Conservation (phyloP, 2,113 vertebrate species). For the Corynorhinus townsendii region DNA sequence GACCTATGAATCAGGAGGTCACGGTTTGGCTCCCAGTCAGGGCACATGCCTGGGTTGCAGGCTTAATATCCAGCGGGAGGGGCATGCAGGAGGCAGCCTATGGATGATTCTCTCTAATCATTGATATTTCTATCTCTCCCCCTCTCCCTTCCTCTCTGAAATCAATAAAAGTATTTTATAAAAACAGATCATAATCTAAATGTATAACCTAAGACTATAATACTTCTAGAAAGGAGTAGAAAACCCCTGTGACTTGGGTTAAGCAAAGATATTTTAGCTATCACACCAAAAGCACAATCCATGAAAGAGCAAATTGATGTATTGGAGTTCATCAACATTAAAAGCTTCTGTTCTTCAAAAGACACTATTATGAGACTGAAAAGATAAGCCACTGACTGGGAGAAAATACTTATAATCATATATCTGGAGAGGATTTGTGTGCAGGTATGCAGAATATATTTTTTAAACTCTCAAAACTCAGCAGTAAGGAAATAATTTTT, state of each 20-base stretch:
- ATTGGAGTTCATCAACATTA: not conserved
- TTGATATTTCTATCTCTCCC: too few species aligned
- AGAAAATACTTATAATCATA: not conserved
- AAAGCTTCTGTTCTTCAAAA: not conserved
- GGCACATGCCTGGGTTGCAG: too few species aligned
- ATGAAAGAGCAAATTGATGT: not conserved
- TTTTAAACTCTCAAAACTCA: not conserved
- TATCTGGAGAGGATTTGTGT: not conserved
- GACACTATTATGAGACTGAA: not conserved
- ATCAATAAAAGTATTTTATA: too few species aligned
- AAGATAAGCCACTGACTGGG: not conserved
- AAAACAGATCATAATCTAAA: not conserved
- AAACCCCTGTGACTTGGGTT: not conserved
- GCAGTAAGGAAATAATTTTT: not conserved
- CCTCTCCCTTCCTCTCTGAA: too few species aligned
- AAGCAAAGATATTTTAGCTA: not conserved
- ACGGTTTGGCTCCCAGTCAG: too few species aligned
- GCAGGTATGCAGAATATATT: not conserved
- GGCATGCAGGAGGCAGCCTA: too few species aligned
- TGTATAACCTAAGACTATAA: not conserved
- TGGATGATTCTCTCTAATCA: too few species aligned
- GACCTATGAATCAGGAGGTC: too few species aligned
- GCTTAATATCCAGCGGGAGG: too few species aligned
- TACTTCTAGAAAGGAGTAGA: not conserved
- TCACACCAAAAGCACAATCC: not conserved